phyloP scores from a whole-genome alignment of 2,113 vertebrate species.

The Carassius auratus region DNA sequence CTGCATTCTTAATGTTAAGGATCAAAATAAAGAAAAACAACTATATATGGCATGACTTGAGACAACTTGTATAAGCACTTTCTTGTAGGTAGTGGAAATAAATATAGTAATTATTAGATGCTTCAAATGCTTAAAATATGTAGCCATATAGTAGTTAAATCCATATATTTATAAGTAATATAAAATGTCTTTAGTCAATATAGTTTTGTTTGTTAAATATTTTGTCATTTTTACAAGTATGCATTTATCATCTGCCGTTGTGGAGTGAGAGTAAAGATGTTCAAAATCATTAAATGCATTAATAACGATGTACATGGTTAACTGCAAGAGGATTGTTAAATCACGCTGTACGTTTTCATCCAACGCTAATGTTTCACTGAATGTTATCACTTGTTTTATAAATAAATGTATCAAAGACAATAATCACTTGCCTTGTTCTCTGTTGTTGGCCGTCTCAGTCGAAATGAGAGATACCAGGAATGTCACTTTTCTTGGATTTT shows the following conservation, averaged over 20 bases:
- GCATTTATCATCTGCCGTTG: neutral
- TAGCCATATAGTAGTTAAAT: neutral
- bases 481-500: neutral
- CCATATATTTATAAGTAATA: neutral
- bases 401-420: neutral
- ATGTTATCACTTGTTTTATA: neutral
- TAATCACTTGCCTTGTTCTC: neutral
- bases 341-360: neutral
- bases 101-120: conserved; percentile 3
- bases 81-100: neutral
- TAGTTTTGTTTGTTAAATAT: neutral
- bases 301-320: neutral
- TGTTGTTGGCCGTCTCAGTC: neutral
- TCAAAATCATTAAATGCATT: neutral
- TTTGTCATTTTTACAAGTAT: neutral
- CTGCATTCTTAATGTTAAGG: neutral
- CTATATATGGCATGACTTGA: neutral
- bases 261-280: neutral
- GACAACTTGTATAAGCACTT: neutral
- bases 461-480: neutral
- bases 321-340: neutral
- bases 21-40: neutral
- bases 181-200: neutral
- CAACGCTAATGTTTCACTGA: conserved; percentile 5
- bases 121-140: neutral